Percentiles rank a stretch among this genome's conserved stretches.
These are phyloP conservation scores for Xylocopa sonorina DNA, from an alignment of 1,140 invertebrate species.

Conservation along the genomic window DNA sequence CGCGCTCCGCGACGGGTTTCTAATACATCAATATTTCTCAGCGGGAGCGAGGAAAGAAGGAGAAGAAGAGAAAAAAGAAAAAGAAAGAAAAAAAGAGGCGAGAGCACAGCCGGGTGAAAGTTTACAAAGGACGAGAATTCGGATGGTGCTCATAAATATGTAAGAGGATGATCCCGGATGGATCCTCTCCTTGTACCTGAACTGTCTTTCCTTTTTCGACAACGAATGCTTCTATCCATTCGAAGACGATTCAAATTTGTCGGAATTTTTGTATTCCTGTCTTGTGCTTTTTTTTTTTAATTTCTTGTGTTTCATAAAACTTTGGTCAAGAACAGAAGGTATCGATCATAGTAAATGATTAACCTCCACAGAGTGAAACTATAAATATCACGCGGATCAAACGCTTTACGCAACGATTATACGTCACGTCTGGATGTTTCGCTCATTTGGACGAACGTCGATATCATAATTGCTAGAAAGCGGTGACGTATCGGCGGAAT, in stretches of 20 bases:
- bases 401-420: neutral
- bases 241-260: no score
- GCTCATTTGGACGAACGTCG: slow-evolving; percentile 23
- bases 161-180: slow-evolving; percentile 2
- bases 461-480: slow-evolving; percentile 58
- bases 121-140: slow-evolving; percentile 64
- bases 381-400: neutral
- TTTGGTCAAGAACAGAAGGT: no score
- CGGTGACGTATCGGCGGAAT: slow-evolving; percentile 43
- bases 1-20: neutral
- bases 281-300: no score
- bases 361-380: no score
- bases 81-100: neutral
- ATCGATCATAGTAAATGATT: no score
- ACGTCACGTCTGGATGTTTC: neutral
- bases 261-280: no score
- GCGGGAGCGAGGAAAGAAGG: no score
- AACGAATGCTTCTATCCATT: no score
- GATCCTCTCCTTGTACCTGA: neutral
- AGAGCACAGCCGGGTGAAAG: slow-evolving; percentile 42
- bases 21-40: slow-evolving; percentile 30
- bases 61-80: neutral
- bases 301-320: no score
- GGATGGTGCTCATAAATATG: slow-evolving; percentile 65
- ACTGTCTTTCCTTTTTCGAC: no score